Base-by-base conservation (phyloP, 2,113 vertebrate species). In the Heteronetta atricapilla region DNA sequence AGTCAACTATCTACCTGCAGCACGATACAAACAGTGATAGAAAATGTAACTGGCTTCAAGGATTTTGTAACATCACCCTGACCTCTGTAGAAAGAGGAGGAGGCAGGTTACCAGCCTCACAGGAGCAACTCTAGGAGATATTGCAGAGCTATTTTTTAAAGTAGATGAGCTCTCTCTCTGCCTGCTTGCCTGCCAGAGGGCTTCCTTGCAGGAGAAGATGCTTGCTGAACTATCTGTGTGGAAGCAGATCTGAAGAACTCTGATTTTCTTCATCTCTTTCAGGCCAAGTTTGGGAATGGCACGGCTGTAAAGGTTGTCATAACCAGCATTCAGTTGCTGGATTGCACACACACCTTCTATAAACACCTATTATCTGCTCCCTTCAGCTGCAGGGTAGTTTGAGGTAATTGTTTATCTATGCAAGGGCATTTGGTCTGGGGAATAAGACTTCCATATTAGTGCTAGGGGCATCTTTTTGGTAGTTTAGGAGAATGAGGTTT, bases 61-160 rank as follows among this genome's bases (percentile, higher is more conserved):
- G 44, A 80, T 94, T 94, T 91, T 91, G 48, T 93, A 78, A 59
- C 18, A 69, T 85, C 75, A 60, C 11, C 40, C n/a, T 77, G 52
- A 82, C 40, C 64, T 63, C 77, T 77, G 29, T 9, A 73, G 72
- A 89, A 91, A 75, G 29, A 62, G 55, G 13, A 53, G 25, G 58
- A 94, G 52, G 40, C 33, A 69, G 8, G 40, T 76, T 85, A 78
- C 23, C 19, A 69, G 31, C 33, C n/a, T 82, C 86, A 31, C 58
- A 25, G 59, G n/a, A 89, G 31, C 67, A 80, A 36, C 26, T 34
- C 28, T 58, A 42, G 64, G 44, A 73, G 28, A 44, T 42, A 55
- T 7, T 58, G 40, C 28, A 62, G 36, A 80, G 14, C 40, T 62
- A 1, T 63, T 12, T 74, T 74, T 73, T 23, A 55, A 77, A 89